phyloP scores from a whole-genome alignment of 2,113 vertebrate species.

The Sitta europaea region DNA sequence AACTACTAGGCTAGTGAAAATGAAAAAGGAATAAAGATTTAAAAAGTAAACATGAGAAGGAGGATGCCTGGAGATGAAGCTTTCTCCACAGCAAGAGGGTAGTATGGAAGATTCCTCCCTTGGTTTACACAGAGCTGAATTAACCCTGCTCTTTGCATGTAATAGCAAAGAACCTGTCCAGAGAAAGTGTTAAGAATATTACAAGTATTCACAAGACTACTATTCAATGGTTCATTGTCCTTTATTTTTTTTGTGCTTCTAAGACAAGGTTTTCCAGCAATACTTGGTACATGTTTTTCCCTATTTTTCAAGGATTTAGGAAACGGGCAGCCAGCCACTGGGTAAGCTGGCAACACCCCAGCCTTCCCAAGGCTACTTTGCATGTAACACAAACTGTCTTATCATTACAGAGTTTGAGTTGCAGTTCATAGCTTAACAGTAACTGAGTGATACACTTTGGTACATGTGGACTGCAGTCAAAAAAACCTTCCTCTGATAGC shows the following conservation, averaged over 20 bases:
- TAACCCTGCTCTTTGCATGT: background rate
- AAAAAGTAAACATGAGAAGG: background rate
- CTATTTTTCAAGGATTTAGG: background rate
- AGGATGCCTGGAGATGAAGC: background rate
- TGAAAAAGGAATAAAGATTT: background rate
- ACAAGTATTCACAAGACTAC: background rate
- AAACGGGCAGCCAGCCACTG: background rate
- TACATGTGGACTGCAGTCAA: background rate
- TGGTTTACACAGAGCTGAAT: background rate
- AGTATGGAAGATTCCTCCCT: background rate
- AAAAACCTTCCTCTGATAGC: background rate
- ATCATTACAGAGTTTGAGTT: background rate
- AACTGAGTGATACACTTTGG: background rate
- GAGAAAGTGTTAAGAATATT: background rate
- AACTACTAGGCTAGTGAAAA: background rate
- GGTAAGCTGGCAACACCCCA: background rate
- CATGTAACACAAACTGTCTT: background rate
- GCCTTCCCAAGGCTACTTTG: background rate
- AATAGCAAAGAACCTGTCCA: background rate
- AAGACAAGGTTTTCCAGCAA: background rate
- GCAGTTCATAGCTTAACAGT: background rate
- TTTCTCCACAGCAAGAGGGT: background rate
- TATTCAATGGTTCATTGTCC: background rate
- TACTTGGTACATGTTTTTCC: background rate
- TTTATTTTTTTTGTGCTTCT: slow-evolving; percentile 48